Base-by-base conservation (phyloP, 2,797 vertebrate species). In the Danio albolineatus region DNA sequence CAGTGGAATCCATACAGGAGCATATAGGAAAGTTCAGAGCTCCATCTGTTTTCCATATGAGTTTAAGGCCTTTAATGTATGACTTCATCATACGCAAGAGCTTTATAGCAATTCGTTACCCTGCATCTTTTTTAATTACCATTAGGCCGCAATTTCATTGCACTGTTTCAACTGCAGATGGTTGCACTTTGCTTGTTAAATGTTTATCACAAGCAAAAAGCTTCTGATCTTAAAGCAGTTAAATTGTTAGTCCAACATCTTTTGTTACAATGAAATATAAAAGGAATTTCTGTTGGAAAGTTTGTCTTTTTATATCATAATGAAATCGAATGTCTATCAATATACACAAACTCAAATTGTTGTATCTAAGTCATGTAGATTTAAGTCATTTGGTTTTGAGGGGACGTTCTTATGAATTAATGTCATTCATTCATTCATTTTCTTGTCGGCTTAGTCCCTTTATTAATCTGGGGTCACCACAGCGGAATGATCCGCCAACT, bases 31-130 rank as follows among this genome's bases (percentile, higher is more conserved):
- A 79, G 73, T 64, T 49, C 67, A 54, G 75, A 6, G 13, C 10
- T 78, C 65, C 83, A 87, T 81, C 80, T 85, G 80, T 73, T 59
- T 64, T 76, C 81, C 81, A 86, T 81, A 82, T 76, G 85, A 77
- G 44, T 61, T 60, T 28, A 73, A 64, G 49, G 41, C 49, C 39
- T 78, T 28, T 60, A 79, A 67, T 79, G 76, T 83, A 80, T 65
- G 71, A 76, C 65, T 76, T 65, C 76, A 65, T 75, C 69, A 78
- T 76, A 75, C 41, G 21, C 79, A 82, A 78, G 77, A 19, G 43
- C 75, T 60, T 70, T 66, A 78, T 73, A 83, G 46, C 53, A 78
- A 71, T 70, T 71, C 64, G 74, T 69, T 73, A 75, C 70, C 54
- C 81, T 84, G 73, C 75, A 81, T 83, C 72, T 79, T 49, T 81